phyloP scores from a whole-genome alignment of 2,888 invertebrate species.

The Ormia ochracea region DNA sequence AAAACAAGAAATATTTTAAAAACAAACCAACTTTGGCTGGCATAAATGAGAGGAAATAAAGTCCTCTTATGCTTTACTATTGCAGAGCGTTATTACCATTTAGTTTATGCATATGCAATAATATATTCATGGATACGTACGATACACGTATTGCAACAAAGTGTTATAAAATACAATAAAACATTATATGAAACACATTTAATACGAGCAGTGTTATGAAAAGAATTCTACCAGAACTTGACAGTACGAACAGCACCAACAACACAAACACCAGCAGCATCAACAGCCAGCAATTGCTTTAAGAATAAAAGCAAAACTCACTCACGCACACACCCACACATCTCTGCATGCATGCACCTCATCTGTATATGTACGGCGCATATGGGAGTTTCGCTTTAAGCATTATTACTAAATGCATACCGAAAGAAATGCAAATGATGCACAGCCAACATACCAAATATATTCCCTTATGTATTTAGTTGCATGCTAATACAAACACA shows the following conservation, averaged over 20 bases:
- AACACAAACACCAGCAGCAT: conserved; percentile 7
- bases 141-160: neutral
- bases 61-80: conserved; percentile 9
- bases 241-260: conserved; percentile 46
- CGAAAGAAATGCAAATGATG: conserved; percentile 52
- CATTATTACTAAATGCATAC: conserved; percentile 48
- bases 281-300: conserved; percentile 24
- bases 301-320: neutral
- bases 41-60: conserved; percentile 5
- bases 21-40: neutral
- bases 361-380: conserved; percentile 22
- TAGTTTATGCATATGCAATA: neutral
- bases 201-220: conserved; percentile 2
- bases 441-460: conserved; percentile 36
- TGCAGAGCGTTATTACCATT: conserved; percentile 19
- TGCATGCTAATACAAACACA: conserved; percentile 21
- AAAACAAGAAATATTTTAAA: conserved; percentile 9
- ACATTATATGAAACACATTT: conserved; percentile 22
- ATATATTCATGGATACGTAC: too few species aligned
- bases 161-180: neutral
- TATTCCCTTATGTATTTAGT: too few species aligned
- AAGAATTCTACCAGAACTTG: conserved; percentile 12
- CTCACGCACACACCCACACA: neutral
- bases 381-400: conserved; percentile 54
- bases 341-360: neutral